Base-by-base conservation (phyloP, 2,797 vertebrate genomes). In the Eulemur coronatus region DNA sequence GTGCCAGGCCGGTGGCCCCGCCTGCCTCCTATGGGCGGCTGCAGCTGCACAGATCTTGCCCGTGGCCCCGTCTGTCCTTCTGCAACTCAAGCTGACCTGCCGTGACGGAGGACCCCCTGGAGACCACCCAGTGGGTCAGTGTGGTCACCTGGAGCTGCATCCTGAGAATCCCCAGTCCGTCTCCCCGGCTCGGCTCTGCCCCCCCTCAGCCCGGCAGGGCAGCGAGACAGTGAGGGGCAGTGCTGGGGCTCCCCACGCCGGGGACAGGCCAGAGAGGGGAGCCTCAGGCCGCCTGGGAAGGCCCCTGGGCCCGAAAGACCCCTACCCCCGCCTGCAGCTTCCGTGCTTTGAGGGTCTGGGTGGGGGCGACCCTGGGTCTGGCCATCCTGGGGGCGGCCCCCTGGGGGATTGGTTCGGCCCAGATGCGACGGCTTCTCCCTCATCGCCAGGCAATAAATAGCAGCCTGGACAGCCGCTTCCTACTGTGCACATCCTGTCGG, bases 401-500 rank as follows among this genome's bases (percentile, higher is more conserved):
- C 63, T 26, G 35, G 22, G 28, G 59, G 9, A 1, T 26, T 5
- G 18, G 48, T 24, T 38, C 52, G 20, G 85, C 8, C 22, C 59
- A 91, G 78, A 50, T n/a, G 91, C 0, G 10, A 67, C 0, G 3
- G 43, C 63, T 67, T 89, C 80, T 88, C 70, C 52, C 52, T 72
- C 38, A 1, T 12, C 52, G 38, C 57, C 6, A 5, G 67, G 69
- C 65, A 41, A 91, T 97, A 92, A 94, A 92, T 52, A 72, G 26
- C 20, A 55, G 59, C 72, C 38, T 20, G 0, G 48, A 92, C 90
- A 85, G 80, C 69, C 2, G 6, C 69, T 92, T 85, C 92, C 46
- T 63, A 55, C 96, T 0, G 5, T 9, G 70, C 61, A 67, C 30
- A 84, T 96, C 96, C 96, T 88, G 95, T 17, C 9, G 61, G 97